phyloP scores from a whole-genome alignment of 2,113 vertebrate genomes.

The Serilophus lunatus region DNA sequence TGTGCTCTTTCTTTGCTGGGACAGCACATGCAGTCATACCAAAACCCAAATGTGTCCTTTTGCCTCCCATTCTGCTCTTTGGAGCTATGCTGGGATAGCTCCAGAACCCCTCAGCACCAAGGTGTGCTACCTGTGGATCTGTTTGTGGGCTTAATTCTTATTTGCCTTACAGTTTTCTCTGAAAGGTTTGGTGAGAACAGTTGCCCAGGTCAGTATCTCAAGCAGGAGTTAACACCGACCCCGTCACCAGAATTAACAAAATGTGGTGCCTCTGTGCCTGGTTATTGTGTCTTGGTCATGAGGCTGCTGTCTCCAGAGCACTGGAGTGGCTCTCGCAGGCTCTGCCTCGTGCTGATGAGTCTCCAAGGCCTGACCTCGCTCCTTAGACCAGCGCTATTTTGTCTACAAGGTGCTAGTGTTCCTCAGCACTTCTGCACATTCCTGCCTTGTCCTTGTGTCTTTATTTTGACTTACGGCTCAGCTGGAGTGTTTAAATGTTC shows the following conservation, averaged over 20 bases:
- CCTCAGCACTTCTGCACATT: background rate
- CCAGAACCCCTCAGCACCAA: background rate
- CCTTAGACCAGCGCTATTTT: background rate
- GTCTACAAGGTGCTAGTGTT: background rate
- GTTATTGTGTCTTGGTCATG: background rate
- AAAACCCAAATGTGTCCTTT: accelerated
- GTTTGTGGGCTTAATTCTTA: background rate
- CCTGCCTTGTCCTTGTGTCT: background rate
- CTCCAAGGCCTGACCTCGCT: background rate
- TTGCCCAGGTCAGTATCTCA: background rate
- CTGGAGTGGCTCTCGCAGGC: background rate
- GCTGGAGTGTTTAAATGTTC: background rate
- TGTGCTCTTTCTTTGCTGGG: background rate
- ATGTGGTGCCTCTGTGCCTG: accelerated
- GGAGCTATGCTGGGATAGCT: background rate
- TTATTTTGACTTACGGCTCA: background rate
- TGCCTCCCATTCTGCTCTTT: background rate
- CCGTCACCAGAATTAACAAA: background rate
- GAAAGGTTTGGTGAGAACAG: background rate
- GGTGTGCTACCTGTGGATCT: background rate
- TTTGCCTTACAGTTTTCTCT: background rate
- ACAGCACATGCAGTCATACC: accelerated
- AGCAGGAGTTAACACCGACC: background rate
- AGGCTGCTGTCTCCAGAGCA: background rate
- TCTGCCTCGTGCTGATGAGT: background rate